These are phyloP conservation scores for Archocentrus centrarchus DNA, from an alignment of 2,113 vertebrate species.

Conservation along the genomic window DNA sequence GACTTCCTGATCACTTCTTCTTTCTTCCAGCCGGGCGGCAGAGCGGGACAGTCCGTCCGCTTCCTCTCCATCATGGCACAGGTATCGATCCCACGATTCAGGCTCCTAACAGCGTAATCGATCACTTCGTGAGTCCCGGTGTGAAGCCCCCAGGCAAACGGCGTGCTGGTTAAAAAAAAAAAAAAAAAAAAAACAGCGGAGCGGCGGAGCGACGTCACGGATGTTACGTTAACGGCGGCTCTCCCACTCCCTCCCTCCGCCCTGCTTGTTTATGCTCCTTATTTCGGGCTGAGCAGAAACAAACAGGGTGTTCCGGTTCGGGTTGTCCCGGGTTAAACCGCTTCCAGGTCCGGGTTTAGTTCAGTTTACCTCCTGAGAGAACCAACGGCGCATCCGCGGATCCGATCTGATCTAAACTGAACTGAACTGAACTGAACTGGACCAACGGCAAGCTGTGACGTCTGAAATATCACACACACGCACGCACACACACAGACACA, in stretches of 20 bases:
- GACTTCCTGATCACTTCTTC: constrained; percentile 80
- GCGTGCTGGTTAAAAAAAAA: not conserved
- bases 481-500: not conserved
- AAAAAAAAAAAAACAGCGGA: not conserved
- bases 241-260: constrained; percentile 44
- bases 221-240: constrained; percentile 49
- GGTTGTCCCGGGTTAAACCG: not conserved
- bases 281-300: not conserved
- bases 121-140: not conserved
- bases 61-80: constrained; percentile 66
- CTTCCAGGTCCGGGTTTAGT: not conserved
- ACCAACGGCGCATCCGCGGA: not conserved
- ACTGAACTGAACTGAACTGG: constrained; percentile 52
- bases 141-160: not conserved
- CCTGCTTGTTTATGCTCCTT: not conserved
- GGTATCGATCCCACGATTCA: not conserved
- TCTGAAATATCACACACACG: constrained; percentile 22
- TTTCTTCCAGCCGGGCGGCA: constrained; percentile 77
- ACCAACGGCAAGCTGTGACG: constrained; percentile 70
- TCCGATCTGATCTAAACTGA: constrained; percentile 34
- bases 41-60: constrained; percentile 72
- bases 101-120: not conserved
- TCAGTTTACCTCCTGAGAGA: not conserved
- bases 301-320: constrained; percentile 1
- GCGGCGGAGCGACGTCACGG: constrained; percentile 58